phyloP scores from a whole-genome alignment of 2,888 invertebrate genomes.

The Cephus nigrinus region DNA sequence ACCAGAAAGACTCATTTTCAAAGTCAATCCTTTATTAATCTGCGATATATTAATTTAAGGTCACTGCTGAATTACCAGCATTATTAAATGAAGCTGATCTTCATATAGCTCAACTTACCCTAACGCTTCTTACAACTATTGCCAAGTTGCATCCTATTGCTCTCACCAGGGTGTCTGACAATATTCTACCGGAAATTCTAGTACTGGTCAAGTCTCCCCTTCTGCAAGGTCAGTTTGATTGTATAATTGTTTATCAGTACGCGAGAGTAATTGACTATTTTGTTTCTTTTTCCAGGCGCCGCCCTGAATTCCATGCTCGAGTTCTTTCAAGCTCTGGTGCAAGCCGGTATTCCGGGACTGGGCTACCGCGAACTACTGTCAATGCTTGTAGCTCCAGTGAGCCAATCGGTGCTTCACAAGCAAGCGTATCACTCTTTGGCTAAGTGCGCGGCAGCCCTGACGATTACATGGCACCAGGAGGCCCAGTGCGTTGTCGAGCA shows the following conservation, averaged over 20 bases:
- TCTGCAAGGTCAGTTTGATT: conserved; percentile 77
- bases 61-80: conserved; percentile 89
- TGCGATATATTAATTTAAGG: conserved; percentile 62
- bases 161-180: conserved; percentile 76
- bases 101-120: conserved; percentile 93
- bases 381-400: conserved; percentile 80
- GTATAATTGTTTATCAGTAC: not conserved
- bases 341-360: conserved; percentile 82
- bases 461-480: conserved; percentile 80
- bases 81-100: conserved; percentile 94
- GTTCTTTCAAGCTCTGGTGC: conserved; percentile 91
- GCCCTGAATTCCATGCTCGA: conserved; percentile 92
- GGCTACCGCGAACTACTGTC: conserved; percentile 84
- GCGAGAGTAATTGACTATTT: conserved; percentile 4
- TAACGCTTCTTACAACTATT: conserved; percentile 85
- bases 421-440: conserved; percentile 95
- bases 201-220: conserved; percentile 90
- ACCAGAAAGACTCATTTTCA: not conserved
- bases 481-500: conserved; percentile 76
- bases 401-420: conserved; percentile 67
- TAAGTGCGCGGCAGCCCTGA: conserved; percentile 95
- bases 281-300: conserved; percentile 72
- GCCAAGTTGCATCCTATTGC: conserved; percentile 84
- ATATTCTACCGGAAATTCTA: conserved; percentile 87
- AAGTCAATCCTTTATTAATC: not conserved